Conservation (phyloP, 2,888 invertebrate genomes). For the Dicranocentrus wangi region DNA sequence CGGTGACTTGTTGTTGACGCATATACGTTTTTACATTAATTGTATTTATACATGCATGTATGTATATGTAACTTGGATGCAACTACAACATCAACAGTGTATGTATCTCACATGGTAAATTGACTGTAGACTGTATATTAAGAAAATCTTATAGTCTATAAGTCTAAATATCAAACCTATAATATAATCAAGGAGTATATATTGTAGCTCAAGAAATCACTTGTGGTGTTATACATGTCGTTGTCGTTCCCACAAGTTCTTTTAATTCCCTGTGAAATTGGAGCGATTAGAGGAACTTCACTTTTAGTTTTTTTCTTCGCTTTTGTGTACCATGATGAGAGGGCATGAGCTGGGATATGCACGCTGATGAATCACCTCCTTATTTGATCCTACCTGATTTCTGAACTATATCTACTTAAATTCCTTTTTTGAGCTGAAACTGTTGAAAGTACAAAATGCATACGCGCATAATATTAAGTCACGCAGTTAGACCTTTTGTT, state of each 20-base stretch:
- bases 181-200: no score
- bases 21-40: neutral
- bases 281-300: slow-evolving; percentile 35
- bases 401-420: neutral
- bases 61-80: no score
- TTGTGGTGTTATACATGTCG: no score
- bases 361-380: neutral
- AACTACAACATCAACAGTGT: no score
- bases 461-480: neutral
- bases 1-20: neutral
- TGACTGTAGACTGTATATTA: no score
- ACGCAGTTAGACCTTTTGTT: slow-evolving; percentile 12
- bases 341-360: neutral
- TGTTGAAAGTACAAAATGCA: neutral
- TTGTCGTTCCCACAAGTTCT: slow-evolving; percentile 26
- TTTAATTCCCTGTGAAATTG: slow-evolving; percentile 48
- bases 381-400: neutral
- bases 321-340: neutral
- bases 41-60: neutral
- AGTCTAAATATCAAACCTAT: no score
- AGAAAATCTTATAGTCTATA: no score
- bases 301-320: slow-evolving; percentile 9
- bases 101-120: no score
- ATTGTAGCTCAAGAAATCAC: no score
- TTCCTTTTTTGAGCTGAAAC: neutral